Base-by-base conservation (phyloP, 1,140 invertebrate species). In the Ephestia elutella region DNA sequence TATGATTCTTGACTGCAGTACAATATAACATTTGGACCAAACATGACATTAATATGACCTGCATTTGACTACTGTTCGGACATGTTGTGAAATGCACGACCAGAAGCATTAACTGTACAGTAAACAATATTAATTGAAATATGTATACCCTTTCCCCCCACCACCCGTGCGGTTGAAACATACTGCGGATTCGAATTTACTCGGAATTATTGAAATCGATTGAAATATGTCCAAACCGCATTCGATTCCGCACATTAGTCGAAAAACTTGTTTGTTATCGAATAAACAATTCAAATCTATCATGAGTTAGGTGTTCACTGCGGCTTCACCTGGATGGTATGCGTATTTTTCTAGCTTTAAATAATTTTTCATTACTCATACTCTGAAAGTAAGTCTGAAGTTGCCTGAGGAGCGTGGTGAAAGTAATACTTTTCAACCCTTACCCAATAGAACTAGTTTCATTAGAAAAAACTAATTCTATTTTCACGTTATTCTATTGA, bases 181-280 rank as follows among this genome's bases (percentile, higher is more conserved):
- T 32, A 17, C n/a, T 15, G 38, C 13, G n/a, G 38, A n/a, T 5
- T 15, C 38, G 38, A 44, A 44, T 44, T 10, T 44, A 44, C 38
- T 44, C 38, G 38, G 38, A 44, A 44, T 44, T 17, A 38, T 18
- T n/a, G 49, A 61, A 57, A 60, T 65, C 56, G 44, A 65, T 61
- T 61, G 20, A 32, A 55, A 60, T 59, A 28, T 30, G 35, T 28
- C 20, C 11, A 18, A 53, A 61, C 49, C 59, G 59, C 53, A 61
- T 20, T 54, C 53, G 44, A 9, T 28, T 18, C 44, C 20, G 30
- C 38, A 15, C n/a, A 44, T 44, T 44, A 44, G 38, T n/a, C n/a
- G 13, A 44, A 44, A 44, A 44, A 44, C 38, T 15, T 15, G 10
- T 15, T 44, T n/a, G 15, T 44, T n/a, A 5, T 2, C 10, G 5